Evolutionary conservation across 2,888 invertebrate genomes (phyloP).

Genomic region (Hipparchia semele): DNA sequence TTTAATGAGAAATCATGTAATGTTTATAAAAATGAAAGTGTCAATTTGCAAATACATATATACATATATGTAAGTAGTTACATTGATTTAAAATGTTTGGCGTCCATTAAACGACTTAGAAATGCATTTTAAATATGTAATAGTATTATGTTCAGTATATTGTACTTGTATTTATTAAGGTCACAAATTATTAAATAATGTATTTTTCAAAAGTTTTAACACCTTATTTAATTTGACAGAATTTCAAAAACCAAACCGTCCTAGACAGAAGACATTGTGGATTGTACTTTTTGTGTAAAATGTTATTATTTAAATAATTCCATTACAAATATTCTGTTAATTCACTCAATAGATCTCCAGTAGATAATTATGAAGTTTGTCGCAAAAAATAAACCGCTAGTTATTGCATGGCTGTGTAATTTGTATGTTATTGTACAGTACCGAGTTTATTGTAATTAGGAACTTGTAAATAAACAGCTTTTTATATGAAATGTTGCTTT

Average conservation of each 20-base stretch:
- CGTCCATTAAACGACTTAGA: neutral
- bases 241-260: neutral
- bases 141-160: neutral
- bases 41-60: too few species aligned
- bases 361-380: neutral
- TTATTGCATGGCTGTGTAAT: slow-evolving; percentile 14
- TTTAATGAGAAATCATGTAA: too few species aligned
- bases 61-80: neutral
- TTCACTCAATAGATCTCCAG: neutral
- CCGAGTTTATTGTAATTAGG: slow-evolving; percentile 17
- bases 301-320: neutral
- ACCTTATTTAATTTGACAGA: too few species aligned
- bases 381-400: neutral
- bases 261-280: neutral
- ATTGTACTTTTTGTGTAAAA: neutral
- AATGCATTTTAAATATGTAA: neutral
- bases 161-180: neutral
- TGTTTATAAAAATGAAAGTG: neutral
- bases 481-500: slow-evolving; percentile 10
- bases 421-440: slow-evolving; percentile 17
- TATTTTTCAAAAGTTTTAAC: neutral
- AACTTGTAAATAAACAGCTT: slow-evolving; percentile 26
- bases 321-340: neutral
- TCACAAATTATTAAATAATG: neutral
- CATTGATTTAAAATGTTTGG: neutral